phyloP scores from a whole-genome alignment of 2,113 vertebrate species.

The Nansenia antarctica region DNA sequence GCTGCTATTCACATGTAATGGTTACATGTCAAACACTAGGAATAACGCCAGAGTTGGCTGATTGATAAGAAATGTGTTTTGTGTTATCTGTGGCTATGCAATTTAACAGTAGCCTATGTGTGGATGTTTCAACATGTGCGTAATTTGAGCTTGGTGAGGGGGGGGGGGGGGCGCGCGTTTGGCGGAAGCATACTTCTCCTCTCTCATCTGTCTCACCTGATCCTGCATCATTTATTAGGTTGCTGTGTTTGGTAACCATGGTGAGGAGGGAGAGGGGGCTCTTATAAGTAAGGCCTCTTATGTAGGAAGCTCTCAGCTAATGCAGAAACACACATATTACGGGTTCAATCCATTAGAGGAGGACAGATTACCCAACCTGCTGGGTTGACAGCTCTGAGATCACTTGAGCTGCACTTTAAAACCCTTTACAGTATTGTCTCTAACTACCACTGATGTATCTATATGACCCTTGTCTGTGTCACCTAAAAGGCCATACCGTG shows the following conservation, averaged over 20 bases:
- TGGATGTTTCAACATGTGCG: slow-evolving; percentile 35
- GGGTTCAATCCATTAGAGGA: background rate
- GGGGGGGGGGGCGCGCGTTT: too few species aligned
- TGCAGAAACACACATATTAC: background rate
- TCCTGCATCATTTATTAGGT: slow-evolving; percentile 77
- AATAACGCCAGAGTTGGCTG: too few species aligned
- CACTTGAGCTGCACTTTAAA: background rate
- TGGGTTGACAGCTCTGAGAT: background rate
- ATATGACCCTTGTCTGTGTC: slow-evolving; percentile 11
- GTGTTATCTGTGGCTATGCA: too few species aligned
- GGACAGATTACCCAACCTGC: background rate
- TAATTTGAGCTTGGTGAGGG: slow-evolving; percentile 70
- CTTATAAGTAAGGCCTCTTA: background rate
- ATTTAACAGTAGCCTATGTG: too few species aligned
- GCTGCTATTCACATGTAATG: too few species aligned
- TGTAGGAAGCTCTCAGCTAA: background rate
- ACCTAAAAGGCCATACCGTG: slow-evolving; percentile 58
- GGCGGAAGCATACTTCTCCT: slow-evolving; percentile 70
- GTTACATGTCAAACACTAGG: too few species aligned
- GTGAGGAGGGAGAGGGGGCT: slow-evolving; percentile 45
- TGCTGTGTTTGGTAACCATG: slow-evolving; percentile 71
- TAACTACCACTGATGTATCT: background rate
- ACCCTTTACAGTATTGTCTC: background rate
- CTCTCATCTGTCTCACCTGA: slow-evolving; percentile 73
- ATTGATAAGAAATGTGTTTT: too few species aligned